Percentiles rank a stretch among this genome's conserved stretches.
phyloP scores from a whole-genome alignment of 2,797 vertebrate species.

The Hybognathus amarus region DNA sequence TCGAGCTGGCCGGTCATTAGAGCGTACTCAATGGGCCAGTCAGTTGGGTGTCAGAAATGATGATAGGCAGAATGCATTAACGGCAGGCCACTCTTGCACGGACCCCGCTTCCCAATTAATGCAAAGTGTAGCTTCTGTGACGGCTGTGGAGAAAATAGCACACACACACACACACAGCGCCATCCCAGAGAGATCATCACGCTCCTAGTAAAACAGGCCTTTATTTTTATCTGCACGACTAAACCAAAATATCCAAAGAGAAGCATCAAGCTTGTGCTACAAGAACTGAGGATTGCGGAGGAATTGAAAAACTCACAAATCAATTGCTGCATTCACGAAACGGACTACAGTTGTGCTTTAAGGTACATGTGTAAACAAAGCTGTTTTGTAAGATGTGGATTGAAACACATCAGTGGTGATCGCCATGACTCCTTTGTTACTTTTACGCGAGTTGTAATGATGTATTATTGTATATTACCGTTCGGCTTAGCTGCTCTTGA shows the following conservation, averaged over 20 bases:
- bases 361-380: slow-evolving; percentile 83
- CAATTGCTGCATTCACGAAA: slow-evolving; percentile 79
- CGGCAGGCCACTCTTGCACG: slow-evolving; percentile 47
- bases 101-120: slow-evolving; percentile 61
- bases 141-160: slow-evolving; percentile 28
- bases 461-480: slow-evolving; percentile 84
- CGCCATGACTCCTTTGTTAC: slow-evolving; percentile 75
- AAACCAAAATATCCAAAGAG: slow-evolving; percentile 70
- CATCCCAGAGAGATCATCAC: slow-evolving; percentile 34
- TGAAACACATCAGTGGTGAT: slow-evolving; percentile 69
- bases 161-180: slow-evolving; percentile 21
- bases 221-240: slow-evolving; percentile 36
- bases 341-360: slow-evolving; percentile 79
- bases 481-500: slow-evolving; percentile 82
- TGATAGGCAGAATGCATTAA: slow-evolving; percentile 69
- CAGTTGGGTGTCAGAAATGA: slow-evolving; percentile 68
- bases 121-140: slow-evolving; percentile 59
- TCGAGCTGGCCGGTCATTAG: slow-evolving; percentile 63
- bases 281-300: slow-evolving; percentile 47
- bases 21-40: slow-evolving; percentile 64
- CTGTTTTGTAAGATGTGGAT: slow-evolving; percentile 81
- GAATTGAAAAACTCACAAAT: slow-evolving; percentile 65
- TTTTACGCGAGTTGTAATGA: slow-evolving; percentile 76
- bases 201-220: slow-evolving; percentile 25
- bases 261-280: slow-evolving; percentile 55